Base-by-base conservation (phyloP, 2,113 vertebrate species). In the Noturus placidus region DNA sequence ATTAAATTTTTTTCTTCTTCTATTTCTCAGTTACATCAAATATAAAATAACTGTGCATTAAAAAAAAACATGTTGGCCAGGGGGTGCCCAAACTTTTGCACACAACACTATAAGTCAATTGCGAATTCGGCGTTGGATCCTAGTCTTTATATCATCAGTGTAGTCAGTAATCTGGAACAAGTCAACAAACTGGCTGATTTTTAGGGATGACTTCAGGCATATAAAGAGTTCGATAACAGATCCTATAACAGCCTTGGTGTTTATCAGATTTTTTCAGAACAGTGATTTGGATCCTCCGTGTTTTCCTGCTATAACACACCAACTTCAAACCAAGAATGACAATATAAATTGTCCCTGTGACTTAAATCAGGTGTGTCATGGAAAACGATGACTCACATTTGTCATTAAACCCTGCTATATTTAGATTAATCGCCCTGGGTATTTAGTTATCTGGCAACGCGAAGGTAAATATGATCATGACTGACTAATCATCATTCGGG, bases 291-390 rank as follows among this genome's bases (percentile, higher is more conserved):
- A 80, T 13, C n/a, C 78, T 80, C 30, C 54, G 22, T 35, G 78
- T 5, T 35, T 35, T 35, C 54, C 78, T 35, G 30, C 9, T 22
- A 30, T 30, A 57, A 80, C 52, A 56, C 77, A 80, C n/a, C 50
- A 2, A 22, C 22, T 57, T 17, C 52, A 80, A 35, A 57, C 54
- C 19, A 0, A 22, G 17, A 20, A 5, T 0, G 30, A 57, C n/a
- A 35, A 35, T 30, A 57, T 20, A 57, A 80, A 57, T 33, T 4
- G 35, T n/a, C 52, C 30, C 78, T 22, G 77, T 22, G 52, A 57
- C 78, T 59, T 54, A 35, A 80, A 35, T 80, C 78, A 57, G 30
- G 78, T 59, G 19, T 80, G 78, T 80, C 54, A 22, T 35, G 30
- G 19, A 80, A 57, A 57, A 35, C 13, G 4, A 33, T 10, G 54